These are phyloP conservation scores for Sebastes matsubarae DNA, from an alignment of 2,797 vertebrate species.

Conservation along the genomic window DNA sequence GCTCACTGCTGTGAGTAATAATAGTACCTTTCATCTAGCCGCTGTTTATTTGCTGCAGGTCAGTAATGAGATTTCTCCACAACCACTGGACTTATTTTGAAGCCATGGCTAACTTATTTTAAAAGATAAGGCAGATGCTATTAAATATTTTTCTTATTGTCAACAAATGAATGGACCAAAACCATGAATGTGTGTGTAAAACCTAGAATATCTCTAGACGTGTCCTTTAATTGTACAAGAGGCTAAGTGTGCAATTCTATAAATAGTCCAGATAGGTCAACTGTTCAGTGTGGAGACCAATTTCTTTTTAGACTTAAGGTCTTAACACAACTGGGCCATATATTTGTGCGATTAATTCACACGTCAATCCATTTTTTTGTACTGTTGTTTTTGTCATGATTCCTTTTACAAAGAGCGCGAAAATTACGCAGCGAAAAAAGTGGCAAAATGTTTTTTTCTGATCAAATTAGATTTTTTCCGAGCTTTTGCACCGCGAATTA, in stretches of 20 bases:
- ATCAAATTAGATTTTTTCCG: too few species aligned
- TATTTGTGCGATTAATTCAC: too few species aligned
- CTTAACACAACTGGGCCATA: too few species aligned
- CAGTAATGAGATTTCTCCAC: neutral
- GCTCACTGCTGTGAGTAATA: neutral
- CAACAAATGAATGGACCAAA: neutral
- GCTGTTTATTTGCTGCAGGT: neutral
- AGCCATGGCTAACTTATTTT: neutral
- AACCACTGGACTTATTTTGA: neutral
- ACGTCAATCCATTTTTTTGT: too few species aligned
- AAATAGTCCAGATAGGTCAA: neutral
- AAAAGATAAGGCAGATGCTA: neutral
- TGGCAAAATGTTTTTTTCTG: too few species aligned
- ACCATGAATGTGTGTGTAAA: neutral
- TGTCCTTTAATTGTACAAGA: neutral
- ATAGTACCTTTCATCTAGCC: neutral
- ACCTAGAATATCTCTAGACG: neutral
- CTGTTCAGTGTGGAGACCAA: neutral
- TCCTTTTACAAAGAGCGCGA: too few species aligned
- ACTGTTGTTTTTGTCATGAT: too few species aligned
- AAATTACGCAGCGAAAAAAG: too few species aligned
- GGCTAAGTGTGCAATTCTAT: neutral
- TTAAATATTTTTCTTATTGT: neutral
- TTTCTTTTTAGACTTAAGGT: neutral
- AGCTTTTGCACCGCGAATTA: neutral